Conservation (phyloP, 2,797 vertebrate species). For the Eutrigla gurnardus region DNA sequence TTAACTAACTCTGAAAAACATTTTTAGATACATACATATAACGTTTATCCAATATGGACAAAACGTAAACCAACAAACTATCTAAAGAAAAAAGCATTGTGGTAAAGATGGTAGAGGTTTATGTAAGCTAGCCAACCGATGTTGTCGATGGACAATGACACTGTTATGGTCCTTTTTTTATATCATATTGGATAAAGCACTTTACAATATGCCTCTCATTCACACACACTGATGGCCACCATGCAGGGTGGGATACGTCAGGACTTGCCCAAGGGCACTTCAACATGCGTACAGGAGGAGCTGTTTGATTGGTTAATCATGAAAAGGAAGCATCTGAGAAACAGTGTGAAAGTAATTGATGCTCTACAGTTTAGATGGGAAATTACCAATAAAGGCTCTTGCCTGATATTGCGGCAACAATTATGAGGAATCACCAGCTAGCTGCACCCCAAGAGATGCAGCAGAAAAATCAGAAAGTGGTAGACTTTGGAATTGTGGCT, state of each 20-base stretch:
- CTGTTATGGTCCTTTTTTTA: not conserved
- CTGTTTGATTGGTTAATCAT: too few species aligned
- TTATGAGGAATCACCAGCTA: not conserved
- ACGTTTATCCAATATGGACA: too few species aligned
- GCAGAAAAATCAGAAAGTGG: not conserved
- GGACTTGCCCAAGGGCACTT: not conserved
- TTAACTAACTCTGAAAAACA: too few species aligned
- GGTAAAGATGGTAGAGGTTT: too few species aligned
- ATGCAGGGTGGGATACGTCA: not conserved
- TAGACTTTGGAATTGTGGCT: not conserved
- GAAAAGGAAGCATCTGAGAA: too few species aligned
- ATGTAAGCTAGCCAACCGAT: too few species aligned
- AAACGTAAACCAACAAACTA: too few species aligned
- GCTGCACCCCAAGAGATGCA: not conserved
- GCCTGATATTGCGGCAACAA: not conserved
- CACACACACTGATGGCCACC: not conserved
- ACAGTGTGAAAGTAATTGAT: not conserved
- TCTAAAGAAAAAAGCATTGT: too few species aligned
- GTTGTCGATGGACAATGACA: too few species aligned
- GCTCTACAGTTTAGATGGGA: not conserved
- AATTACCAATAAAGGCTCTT: not conserved
- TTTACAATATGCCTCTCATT: not conserved
- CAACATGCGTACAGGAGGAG: not conserved
- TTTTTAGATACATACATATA: too few species aligned
- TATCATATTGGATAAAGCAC: not conserved